These are phyloP conservation scores for Excalfactoria chinensis DNA, from an alignment of 2,113 vertebrate genomes.

Conservation along the genomic window DNA sequence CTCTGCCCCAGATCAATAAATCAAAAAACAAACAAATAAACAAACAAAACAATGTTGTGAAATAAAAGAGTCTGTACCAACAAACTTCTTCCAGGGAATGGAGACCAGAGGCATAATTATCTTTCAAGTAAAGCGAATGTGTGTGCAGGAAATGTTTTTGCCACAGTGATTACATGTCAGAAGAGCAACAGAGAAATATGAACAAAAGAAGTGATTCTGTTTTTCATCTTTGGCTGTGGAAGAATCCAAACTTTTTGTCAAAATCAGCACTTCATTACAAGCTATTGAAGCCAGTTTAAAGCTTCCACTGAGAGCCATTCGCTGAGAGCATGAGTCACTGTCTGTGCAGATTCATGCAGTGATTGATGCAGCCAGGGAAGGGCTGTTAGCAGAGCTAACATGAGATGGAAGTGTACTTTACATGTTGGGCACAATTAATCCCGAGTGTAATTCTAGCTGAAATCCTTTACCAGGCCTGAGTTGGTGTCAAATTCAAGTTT, in stretches of 20 bases:
- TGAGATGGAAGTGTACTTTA: neutral
- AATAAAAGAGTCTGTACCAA: neutral
- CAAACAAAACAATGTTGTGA: neutral
- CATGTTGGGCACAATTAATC: neutral
- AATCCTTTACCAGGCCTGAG: neutral
- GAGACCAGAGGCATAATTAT: neutral
- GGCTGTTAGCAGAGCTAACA: neutral
- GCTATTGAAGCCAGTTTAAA: neutral
- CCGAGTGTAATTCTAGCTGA: neutral
- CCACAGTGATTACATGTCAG: neutral
- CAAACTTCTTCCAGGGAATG: neutral
- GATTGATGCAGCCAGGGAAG: neutral
- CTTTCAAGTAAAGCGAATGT: neutral
- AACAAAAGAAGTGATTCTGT: neutral
- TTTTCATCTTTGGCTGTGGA: neutral
- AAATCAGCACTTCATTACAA: neutral
- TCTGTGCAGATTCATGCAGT: neutral
- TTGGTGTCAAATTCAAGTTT: neutral
- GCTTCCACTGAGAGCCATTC: neutral
- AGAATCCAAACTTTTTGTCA: neutral
- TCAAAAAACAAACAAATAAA: neutral
- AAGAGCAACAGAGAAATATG: neutral
- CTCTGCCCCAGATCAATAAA: neutral
- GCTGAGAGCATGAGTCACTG: neutral
- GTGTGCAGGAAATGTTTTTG: neutral